These are phyloP conservation scores for Pterostichus madidus DNA, from an alignment of 2,888 invertebrate genomes.

Conservation along the genomic window DNA sequence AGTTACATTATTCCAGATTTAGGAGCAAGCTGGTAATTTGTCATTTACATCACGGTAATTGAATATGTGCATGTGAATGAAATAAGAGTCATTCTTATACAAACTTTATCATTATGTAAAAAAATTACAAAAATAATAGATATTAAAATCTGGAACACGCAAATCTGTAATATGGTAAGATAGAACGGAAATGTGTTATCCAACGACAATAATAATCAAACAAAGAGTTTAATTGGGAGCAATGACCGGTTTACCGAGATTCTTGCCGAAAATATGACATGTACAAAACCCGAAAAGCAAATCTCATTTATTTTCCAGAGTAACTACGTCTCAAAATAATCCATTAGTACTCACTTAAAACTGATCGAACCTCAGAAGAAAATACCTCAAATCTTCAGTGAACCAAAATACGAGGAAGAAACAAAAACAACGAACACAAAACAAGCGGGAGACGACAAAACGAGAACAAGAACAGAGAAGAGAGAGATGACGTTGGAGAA, in stretches of 20 bases:
- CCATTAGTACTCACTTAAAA: conserved; percentile 50
- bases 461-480: conserved; percentile 33
- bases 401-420: conserved; percentile 38
- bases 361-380: conserved; percentile 41
- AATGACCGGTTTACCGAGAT: conserved; percentile 3
- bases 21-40: too few relatives aligned
- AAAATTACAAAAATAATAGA: not conserved
- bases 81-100: not conserved
- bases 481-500: conserved; percentile 12
- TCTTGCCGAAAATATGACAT: not conserved
- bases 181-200: conserved; percentile 5
- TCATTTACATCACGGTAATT: too few relatives aligned
- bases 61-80: conserved; percentile 10
- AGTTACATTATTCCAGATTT: too few relatives aligned
- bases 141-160: conserved; percentile 47
- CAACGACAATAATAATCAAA: conserved; percentile 33
- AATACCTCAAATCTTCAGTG: conserved; percentile 40
- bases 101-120: conserved; percentile 11
- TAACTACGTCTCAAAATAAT: conserved; percentile 29
- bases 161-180: conserved; percentile 40
- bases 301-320: not conserved
- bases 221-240: conserved; percentile 11
- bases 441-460: conserved; percentile 6
- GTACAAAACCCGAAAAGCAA: not conserved
- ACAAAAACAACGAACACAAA: conserved; percentile 24